Base-by-base conservation (phyloP, 2,888 invertebrate genomes). In the Saturnia japonica region DNA sequence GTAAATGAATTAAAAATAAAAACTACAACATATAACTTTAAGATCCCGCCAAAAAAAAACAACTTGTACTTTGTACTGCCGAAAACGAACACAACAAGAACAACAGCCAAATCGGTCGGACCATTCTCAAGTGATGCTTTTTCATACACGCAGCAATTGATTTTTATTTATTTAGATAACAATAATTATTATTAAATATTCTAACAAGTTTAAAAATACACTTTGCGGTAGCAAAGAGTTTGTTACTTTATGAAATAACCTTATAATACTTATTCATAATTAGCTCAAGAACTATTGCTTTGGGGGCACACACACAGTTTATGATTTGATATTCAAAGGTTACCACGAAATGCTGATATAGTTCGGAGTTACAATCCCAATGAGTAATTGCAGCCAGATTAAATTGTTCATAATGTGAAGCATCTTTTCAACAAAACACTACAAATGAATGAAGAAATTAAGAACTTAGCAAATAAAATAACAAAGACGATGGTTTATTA, bases 311-410 rank as follows among this genome's bases (percentile, higher is more conserved):
- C 54, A 54, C 8, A 22, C 22, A 54, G 22, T 22, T 54, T 54
- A 54, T 54, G 54, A 22, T 54, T 54, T 54, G 22, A 54, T 54
- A 54, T 54, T 54, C 54, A 54, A 54, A 54, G 54, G 54, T 22
- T 54, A 22, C 54, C 54, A 22, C 22, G 54, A 54, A 54, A 54
- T 54, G n/a, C 22, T 54, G 54, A 22, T 54, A 22, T 54, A 54
- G 54, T 54, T 54, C n/a, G n/a, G n/a, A 51, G 51, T n/a, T 51
- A n/a, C 54, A 54, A 54, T 22, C 22, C n/a, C 22, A 6, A 19
- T 22, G 54, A 54, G 54, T 54, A 54, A 54, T 54, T 54, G 54
- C 54, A 54, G 6, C 54, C 9, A 22, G 54, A 22, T 54, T n/a
- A 54, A 54, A 22, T 54, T 54, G 22, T 54, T 54, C n/a, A 54